Percentiles rank a stretch among this genome's conserved stretches.
Evolutionary conservation across 2,888 invertebrate species (phyloP).

Genomic region (Exephanes ischioxanthus): DNA sequence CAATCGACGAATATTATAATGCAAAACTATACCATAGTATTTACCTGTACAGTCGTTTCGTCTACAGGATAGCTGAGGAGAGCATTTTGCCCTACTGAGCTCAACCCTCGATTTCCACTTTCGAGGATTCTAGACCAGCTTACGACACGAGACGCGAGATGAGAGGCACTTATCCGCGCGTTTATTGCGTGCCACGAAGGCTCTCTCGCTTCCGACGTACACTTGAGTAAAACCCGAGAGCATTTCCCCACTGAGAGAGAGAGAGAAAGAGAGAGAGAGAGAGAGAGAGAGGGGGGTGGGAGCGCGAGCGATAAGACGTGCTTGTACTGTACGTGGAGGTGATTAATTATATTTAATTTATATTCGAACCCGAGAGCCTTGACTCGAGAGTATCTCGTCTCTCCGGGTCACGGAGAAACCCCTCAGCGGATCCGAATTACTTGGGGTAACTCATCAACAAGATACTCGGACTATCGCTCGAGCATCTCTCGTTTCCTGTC

Average conservation of each 20-base stretch:
- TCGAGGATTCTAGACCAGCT: slow-evolving; percentile 55
- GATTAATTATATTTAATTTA: slow-evolving; percentile 72
- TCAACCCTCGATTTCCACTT: slow-evolving; percentile 46
- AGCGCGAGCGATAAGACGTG: slow-evolving; percentile 28
- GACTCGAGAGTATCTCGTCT: slow-evolving; percentile 39
- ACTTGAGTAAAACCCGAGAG: slow-evolving; percentile 38
- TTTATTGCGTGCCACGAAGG: slow-evolving; percentile 53
- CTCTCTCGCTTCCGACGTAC: slow-evolving; percentile 10
- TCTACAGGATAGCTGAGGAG: not conserved
- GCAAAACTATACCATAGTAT: not conserved
- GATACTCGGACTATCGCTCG: slow-evolving; percentile 52
- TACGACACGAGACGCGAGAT: slow-evolving; percentile 45
- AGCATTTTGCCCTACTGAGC: slow-evolving; percentile 4
- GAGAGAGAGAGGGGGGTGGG: slow-evolving; percentile 31
- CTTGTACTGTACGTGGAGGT: slow-evolving; percentile 41
- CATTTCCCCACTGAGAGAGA: slow-evolving; percentile 4
- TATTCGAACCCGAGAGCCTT: slow-evolving; percentile 58
- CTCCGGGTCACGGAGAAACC: slow-evolving; percentile 37
- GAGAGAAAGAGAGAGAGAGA: slow-evolving; percentile 54
- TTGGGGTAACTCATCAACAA: slow-evolving; percentile 49
- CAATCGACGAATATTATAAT: slow-evolving; percentile 25
- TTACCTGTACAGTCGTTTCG: not conserved
- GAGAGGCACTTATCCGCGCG: slow-evolving; percentile 58
- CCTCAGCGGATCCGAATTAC: slow-evolving; percentile 51
- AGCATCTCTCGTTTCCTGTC: slow-evolving; percentile 21